A percentile compares a stretch with the other conserved stretches of the same genome.
Conservation (phyloP, 2,113 vertebrate species). For the Fulmarus glacialis region DNA sequence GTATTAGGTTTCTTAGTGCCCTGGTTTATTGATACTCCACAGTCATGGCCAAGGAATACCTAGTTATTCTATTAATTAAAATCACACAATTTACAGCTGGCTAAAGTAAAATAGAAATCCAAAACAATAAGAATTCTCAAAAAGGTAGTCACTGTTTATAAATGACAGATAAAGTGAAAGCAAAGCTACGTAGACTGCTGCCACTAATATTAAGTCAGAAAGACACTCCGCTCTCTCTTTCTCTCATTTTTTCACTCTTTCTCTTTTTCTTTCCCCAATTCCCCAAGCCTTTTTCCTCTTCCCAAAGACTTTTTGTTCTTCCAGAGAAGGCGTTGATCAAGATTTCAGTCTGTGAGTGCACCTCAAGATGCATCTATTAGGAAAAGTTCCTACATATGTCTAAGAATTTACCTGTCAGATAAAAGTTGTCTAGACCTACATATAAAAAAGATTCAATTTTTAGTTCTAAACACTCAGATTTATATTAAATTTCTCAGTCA, state of each 20-base stretch:
- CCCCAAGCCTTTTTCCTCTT: neutral
- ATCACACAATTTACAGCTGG: neutral
- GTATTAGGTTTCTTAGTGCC: neutral
- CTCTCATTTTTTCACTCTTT: neutral
- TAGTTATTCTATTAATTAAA: neutral
- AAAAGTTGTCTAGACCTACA: neutral
- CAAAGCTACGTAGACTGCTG: neutral
- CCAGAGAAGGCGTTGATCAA: rapidly evolving
- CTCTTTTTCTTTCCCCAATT: neutral
- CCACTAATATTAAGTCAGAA: neutral
- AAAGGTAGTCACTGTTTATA: neutral
- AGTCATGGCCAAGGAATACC: neutral
- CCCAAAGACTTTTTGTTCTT: neutral
- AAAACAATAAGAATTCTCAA: neutral
- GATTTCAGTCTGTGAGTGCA: neutral
- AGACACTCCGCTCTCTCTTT: neutral
- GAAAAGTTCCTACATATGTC: neutral
- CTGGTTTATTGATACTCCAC: neutral
- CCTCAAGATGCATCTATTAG: neutral
- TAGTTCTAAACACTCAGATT: neutral
- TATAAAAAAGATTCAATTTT: neutral
- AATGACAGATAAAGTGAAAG: neutral
- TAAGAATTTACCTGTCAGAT: neutral
- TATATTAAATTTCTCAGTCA: neutral
- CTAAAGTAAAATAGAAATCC: neutral